Conservation (phyloP, 2,888 invertebrate species). For the Lithophane socia region DNA sequence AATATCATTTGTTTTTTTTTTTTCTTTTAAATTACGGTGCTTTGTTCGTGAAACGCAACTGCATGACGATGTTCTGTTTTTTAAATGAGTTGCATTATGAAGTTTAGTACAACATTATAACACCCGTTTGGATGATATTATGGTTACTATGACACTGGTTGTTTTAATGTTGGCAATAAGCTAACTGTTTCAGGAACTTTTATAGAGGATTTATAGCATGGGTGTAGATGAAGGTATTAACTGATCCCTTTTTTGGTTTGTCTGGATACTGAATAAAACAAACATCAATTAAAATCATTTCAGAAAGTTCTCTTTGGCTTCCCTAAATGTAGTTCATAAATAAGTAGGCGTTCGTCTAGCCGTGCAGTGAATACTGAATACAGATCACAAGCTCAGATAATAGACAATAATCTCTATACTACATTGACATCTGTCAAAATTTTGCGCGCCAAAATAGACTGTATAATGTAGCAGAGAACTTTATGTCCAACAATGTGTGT, state of each 20-base stretch:
- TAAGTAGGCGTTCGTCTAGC: constrained; percentile 41
- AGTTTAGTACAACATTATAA: too few relatives aligned
- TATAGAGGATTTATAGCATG: too few relatives aligned
- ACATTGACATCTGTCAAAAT: constrained; percentile 57
- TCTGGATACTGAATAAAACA: neutral
- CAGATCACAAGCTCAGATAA: constrained; percentile 57
- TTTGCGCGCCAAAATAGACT: constrained; percentile 46
- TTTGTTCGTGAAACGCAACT: too few relatives aligned
- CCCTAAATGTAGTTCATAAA: constrained; percentile 44
- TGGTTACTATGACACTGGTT: too few relatives aligned
- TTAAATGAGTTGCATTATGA: too few relatives aligned
- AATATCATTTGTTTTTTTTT: too few relatives aligned
- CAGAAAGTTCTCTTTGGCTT: constrained; percentile 7
- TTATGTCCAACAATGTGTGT: neutral
- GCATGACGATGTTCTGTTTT: too few relatives aligned
- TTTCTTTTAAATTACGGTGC: too few relatives aligned
- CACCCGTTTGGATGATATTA: too few relatives aligned
- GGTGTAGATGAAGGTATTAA: too few relatives aligned
- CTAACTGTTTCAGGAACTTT: too few relatives aligned
- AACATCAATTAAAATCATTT: neutral
- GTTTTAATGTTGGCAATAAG: too few relatives aligned
- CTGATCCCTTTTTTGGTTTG: neutral
- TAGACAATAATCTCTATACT: constrained; percentile 57
- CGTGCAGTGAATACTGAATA: constrained; percentile 57
- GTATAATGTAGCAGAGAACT: constrained; percentile 11